Evolutionary conservation across 2,888 invertebrate species (phyloP).

Genomic region (Pollenia angustigena): DNA sequence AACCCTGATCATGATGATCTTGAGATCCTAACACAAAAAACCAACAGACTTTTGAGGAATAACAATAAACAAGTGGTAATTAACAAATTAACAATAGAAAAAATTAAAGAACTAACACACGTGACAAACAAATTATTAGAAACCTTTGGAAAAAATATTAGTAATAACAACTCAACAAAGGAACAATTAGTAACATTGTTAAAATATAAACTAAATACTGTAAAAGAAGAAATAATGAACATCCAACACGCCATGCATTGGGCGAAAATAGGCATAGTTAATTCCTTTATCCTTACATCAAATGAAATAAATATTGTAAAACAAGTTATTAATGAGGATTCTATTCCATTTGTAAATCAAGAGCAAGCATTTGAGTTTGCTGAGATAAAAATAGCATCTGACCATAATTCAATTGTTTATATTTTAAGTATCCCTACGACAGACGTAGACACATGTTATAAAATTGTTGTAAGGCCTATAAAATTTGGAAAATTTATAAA

Average conservation of each 20-base stretch:
- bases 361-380: too few relatives aligned
- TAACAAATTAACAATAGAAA: background rate
- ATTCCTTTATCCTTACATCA: too few relatives aligned
- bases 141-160: background rate
- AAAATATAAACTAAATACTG: background rate
- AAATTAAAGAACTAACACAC: background rate
- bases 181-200: background rate
- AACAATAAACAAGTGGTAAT: background rate
- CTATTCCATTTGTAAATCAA: too few relatives aligned
- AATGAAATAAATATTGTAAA: slow-evolving; percentile 27
- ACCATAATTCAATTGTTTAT: too few relatives aligned
- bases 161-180: background rate
- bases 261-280: too few relatives aligned
- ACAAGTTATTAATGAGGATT: background rate
- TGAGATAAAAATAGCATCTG: too few relatives aligned
- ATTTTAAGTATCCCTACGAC: too few relatives aligned
- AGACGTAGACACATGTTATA: too few relatives aligned
- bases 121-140: background rate
- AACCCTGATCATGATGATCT: background rate
- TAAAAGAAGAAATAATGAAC: slow-evolving; percentile 6
- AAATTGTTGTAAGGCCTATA: too few relatives aligned
- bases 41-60: background rate
- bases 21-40: slow-evolving; percentile 8
- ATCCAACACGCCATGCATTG: slow-evolving; percentile 6
- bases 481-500: too few relatives aligned